Evolutionary conservation across 2,888 invertebrate species (phyloP), one percentile per base, ranked within the genome.

Genomic region (Elmis aenea): DNA sequence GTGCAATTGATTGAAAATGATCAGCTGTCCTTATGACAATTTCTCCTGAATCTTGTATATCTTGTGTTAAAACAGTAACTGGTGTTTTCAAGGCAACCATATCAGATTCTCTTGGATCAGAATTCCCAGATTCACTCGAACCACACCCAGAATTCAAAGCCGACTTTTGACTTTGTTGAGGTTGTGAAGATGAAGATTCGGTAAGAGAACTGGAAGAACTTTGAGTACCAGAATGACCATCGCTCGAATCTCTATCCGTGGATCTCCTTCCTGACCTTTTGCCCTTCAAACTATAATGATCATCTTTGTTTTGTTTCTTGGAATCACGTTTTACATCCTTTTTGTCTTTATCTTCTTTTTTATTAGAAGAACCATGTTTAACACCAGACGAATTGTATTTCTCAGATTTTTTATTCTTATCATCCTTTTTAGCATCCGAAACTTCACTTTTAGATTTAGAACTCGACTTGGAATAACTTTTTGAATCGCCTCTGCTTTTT

Each of bases 191-290:
- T n/a, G 46, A 41, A 21, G 42, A 44, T 4, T 53, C 53, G 68
- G 69, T 45, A 63, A 38, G 63, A 53, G 59, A 74, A 71, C 43
- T 67, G 2, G 57, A 52, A 31, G 54, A 62, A 10, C 64, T 67
- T 26, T 65, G 64, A 43, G 62, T 64, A 20, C 71, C 69, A 12
- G 69, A 66, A 18, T 69, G 67, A 20, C 82, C 86, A 59, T 85
- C 87, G 50, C 85, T 86, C 1, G 87, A 87, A 66, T 89, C 85
- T 42, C 84, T 72, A 51, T 85, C 88, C 0, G 85, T 83, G 0
- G 87, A 87, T 28, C 86, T 72, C 4, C 87, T 74, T 32, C 76
- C 75, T 23, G 73, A 75, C 6, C 73, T 74, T 55, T 83, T 80
- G 1, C 75, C 74, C 20, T 81, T 79, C 3, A 77, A 69, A 50